These are phyloP conservation scores for Montipora capricornis DNA, from an alignment of 64 coral and sea anemone genomes.

Conservation along the genomic window DNA sequence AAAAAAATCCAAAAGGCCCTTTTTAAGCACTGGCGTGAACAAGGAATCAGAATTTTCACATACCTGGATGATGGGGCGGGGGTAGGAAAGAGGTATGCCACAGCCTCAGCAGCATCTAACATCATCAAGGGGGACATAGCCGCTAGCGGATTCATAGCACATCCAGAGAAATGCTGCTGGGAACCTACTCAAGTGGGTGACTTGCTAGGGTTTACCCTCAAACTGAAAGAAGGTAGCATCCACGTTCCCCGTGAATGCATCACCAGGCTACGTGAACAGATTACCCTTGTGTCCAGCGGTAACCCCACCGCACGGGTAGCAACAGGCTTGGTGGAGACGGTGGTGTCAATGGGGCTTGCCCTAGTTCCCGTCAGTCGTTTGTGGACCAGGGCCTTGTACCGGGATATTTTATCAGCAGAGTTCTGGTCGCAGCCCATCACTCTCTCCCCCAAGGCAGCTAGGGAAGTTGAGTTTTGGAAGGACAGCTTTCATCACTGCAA, in stretches of 20 bases:
- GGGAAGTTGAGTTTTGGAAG: conserved; percentile 34
- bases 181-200: background rate
- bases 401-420: background rate
- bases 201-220: background rate
- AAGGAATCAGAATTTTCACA: background rate
- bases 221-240: background rate
- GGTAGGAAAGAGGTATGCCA: too few species aligned
- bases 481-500: conserved; percentile 43
- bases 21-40: background rate
- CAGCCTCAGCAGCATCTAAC: background rate
- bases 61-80: background rate
- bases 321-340: conserved; percentile 27
- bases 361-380: conserved; percentile 63
- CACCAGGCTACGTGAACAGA: background rate
- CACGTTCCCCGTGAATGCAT: background rate
- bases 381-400: conserved; percentile 54
- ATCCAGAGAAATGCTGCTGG: background rate
- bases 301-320: background rate
- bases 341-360: conserved; percentile 76
- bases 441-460: background rate
- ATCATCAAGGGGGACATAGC: background rate
- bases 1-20: background rate
- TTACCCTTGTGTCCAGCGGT: too few species aligned
- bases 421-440: conserved; percentile 13
- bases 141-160: background rate